phyloP scores from a whole-genome alignment of 1,140 invertebrate genomes.

The Hyles vespertilio region DNA sequence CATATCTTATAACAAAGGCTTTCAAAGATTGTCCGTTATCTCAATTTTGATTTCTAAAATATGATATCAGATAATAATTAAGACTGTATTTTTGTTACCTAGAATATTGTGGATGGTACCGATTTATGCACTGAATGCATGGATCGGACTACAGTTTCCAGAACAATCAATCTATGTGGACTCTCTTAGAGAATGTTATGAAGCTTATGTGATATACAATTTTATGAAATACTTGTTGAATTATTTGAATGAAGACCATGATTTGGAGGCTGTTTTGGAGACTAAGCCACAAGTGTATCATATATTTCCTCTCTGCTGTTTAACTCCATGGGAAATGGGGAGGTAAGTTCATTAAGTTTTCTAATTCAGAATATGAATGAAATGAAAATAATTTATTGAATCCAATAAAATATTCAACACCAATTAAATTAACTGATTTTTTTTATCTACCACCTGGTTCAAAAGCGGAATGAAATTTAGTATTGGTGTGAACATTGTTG shows the following conservation, averaged over 20 bases:
- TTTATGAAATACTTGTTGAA: slow-evolving; percentile 97
- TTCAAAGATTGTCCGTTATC: too few relatives aligned
- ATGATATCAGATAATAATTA: too few relatives aligned
- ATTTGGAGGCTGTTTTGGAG: slow-evolving; percentile 87
- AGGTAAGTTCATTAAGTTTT: slow-evolving; percentile 71
- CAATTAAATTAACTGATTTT: too few relatives aligned
- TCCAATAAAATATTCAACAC: too few relatives aligned
- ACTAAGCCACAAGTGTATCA: slow-evolving; percentile 91
- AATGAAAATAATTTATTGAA: too few relatives aligned
- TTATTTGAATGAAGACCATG: slow-evolving; percentile 89
- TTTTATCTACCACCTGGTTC: too few relatives aligned
- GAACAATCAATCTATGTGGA: slow-evolving; percentile 93
- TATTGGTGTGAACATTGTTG: too few relatives aligned
- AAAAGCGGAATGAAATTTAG: too few relatives aligned
- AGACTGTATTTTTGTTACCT: slow-evolving; percentile 46
- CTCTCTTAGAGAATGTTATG: slow-evolving; percentile 95
- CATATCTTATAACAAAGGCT: too few relatives aligned
- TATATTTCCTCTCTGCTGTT: slow-evolving; percentile 90
- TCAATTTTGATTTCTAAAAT: too few relatives aligned
- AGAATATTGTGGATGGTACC: slow-evolving; percentile 99
- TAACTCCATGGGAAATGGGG: slow-evolving; percentile 92
- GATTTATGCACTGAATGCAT: slow-evolving; percentile 96
- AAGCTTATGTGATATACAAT: slow-evolving; percentile 98
- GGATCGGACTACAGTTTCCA: slow-evolving; percentile 89
- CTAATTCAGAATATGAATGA: too few relatives aligned